Base-by-base conservation (phyloP, 2,113 vertebrate genomes). In the western clawed frog (Xenopus tropicalis) region DNA sequence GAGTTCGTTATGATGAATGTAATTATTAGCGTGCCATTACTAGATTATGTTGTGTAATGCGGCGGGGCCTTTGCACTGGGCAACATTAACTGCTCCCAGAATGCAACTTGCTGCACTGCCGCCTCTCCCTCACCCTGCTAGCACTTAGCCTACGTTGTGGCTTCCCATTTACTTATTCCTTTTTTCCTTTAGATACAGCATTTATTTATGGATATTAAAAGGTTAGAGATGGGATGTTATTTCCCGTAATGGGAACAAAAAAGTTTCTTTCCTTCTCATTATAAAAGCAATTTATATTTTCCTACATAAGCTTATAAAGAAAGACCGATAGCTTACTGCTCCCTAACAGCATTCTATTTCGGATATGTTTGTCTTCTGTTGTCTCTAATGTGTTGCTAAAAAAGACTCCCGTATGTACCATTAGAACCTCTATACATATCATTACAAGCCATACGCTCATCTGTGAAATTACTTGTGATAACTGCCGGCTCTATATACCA, bases 1-100 rank as follows among this genome's bases (percentile, higher is more conserved):
- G 64, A 75, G 72, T 65, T 69, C 57, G 69, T 75, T 75, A 61
- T 75, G 72, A 68, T 69, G 68, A 61, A 75, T 75, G 65, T 69
- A 75, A 75, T 75, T 75, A 75, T 75, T 69, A 75, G 51, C 72
- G 52, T 67, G 57, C 72, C 72, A 75, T 75, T 75, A 75, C 62
- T 54, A 54, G 65, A 75, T 75, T 69, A 68, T 69, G 66, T 75
- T 68, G 65, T 69, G 65, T 75, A 75, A 75, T 62, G 57, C 61
- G 59, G 46, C 43, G 52, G 72, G 57, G 69, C 72, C 72, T 75
- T 75, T 75, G 72, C 72, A 67, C 72, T 69, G 56, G 3, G 46
- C 43, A 69, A 23, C 66, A 75, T 75, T 75, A 75, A 75, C 61
- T 69, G 52, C 72, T 61, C 68, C 42, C 21, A 54, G 61, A 69